Evolutionary conservation across 2,888 invertebrate genomes (phyloP).

Genomic region (Pammene aurita): DNA sequence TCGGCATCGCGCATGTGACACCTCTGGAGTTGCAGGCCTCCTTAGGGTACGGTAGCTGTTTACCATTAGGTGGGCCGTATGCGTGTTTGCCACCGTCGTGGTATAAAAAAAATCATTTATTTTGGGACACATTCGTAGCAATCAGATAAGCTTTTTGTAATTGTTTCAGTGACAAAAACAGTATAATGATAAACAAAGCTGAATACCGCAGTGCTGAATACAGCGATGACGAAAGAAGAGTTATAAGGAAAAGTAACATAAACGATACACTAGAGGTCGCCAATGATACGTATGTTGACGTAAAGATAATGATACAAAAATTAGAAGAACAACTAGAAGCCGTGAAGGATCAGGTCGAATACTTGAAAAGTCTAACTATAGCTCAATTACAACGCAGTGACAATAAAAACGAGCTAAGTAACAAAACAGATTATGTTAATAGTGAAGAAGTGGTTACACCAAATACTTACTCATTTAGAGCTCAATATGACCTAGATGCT

Average conservation of each 20-base stretch:
- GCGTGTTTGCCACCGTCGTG: too few relatives aligned
- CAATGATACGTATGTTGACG: neutral
- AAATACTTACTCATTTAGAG: neutral
- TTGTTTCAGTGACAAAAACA: neutral
- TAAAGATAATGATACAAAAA: neutral
- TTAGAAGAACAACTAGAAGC: conserved; percentile 7
- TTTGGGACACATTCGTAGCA: too few relatives aligned
- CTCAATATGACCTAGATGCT: neutral
- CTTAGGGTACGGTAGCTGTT: too few relatives aligned
- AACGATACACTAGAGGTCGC: neutral
- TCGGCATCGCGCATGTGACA: too few relatives aligned
- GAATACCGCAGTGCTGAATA: neutral
- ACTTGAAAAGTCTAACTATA: neutral
- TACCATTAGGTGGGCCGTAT: too few relatives aligned
- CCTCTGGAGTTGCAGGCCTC: too few relatives aligned
- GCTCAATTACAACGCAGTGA: neutral
- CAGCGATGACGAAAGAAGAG: neutral
- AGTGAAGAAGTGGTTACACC: neutral
- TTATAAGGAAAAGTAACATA: conserved; percentile 1
- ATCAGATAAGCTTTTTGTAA: neutral
- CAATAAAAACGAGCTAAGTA: neutral
- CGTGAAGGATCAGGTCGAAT: conserved; percentile 8
- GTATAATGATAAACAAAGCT: neutral
- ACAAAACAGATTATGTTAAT: neutral
- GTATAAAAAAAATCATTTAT: too few relatives aligned